phyloP scores from a whole-genome alignment of 2,888 invertebrate species.

The Pantelozetes paolii region DNA sequence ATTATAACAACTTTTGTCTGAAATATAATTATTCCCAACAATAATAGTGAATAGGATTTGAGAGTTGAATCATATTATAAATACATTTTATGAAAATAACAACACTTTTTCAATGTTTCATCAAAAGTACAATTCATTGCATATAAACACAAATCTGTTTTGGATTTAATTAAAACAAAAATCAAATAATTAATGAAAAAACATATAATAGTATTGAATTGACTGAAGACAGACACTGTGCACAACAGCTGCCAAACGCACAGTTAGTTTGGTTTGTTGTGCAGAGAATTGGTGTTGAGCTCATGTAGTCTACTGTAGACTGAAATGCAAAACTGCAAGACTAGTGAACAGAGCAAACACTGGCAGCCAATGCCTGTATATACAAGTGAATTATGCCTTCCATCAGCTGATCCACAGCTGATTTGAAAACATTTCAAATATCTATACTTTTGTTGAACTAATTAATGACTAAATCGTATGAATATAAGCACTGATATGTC shows the following conservation, averaged over 20 bases:
- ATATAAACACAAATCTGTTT: conserved; percentile 17
- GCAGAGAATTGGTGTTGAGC: conserved; percentile 10
- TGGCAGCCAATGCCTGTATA: conserved; percentile 4
- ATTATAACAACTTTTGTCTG: conserved; percentile 22
- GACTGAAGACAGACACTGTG: not conserved
- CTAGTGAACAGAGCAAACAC: conserved; percentile 12
- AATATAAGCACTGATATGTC: not conserved
- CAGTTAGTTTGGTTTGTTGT: conserved; percentile 23
- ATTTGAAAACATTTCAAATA: conserved; percentile 12
- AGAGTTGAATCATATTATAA: not conserved
- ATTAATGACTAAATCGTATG: not conserved
- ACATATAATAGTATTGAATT: not conserved
- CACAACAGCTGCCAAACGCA: conserved; percentile 33
- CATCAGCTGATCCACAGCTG: conserved; percentile 37
- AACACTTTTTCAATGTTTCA: not conserved
- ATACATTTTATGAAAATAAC: not conserved
- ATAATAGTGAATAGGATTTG: not conserved
- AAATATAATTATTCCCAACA: conserved; percentile 7
- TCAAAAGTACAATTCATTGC: not conserved
- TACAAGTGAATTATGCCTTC: conserved; percentile 8
- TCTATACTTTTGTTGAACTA: conserved; percentile 25
- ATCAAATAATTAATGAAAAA: not conserved
- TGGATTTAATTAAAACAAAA: conserved; percentile 15
- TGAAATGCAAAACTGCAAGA: conserved; percentile 11
- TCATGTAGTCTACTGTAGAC: conserved; percentile 14